These are phyloP conservation scores for Euwallacea similis DNA, from an alignment of 1,140 invertebrate species.

Conservation along the genomic window DNA sequence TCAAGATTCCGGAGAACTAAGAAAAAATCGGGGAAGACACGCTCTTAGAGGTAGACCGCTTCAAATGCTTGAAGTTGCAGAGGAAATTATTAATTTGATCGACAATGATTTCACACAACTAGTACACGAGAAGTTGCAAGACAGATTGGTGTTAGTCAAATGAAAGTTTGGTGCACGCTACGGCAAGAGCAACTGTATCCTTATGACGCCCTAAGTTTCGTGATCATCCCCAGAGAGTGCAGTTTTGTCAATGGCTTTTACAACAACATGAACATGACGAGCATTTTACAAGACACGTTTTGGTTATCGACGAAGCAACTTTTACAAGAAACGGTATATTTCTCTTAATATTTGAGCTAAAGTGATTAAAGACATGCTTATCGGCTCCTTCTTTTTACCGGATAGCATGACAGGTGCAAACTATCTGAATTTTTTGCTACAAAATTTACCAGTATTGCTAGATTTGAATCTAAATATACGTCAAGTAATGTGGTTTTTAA, in stretches of 20 bases:
- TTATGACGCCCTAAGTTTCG: too few relatives aligned
- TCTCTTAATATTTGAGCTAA: neutral
- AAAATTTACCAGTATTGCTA: neutral
- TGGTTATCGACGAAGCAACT: conserved; percentile 6
- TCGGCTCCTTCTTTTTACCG: neutral
- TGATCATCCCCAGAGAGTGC: too few relatives aligned
- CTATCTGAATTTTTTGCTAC: neutral
- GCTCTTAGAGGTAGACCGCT: neutral
- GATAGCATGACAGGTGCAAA: neutral
- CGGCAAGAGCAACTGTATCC: too few relatives aligned
- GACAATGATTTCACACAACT: too few relatives aligned
- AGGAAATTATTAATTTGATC: too few relatives aligned
- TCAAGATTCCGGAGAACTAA: neutral
- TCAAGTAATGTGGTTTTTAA: neutral
- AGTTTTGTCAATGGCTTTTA: too few relatives aligned
- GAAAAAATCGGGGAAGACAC: neutral
- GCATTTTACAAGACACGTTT: neutral
- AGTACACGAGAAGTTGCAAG: too few relatives aligned
- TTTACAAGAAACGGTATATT: conserved; percentile 9
- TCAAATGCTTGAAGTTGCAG: neutral
- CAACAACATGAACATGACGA: too few relatives aligned
- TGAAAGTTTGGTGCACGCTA: too few relatives aligned
- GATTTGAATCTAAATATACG: neutral
- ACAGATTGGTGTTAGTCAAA: too few relatives aligned
- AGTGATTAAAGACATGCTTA: conserved; percentile 2